Evolutionary conservation across 35 echinoderm and acorn worm species (phyloP).

Genomic region (Apostichopus parvimensis): DNA sequence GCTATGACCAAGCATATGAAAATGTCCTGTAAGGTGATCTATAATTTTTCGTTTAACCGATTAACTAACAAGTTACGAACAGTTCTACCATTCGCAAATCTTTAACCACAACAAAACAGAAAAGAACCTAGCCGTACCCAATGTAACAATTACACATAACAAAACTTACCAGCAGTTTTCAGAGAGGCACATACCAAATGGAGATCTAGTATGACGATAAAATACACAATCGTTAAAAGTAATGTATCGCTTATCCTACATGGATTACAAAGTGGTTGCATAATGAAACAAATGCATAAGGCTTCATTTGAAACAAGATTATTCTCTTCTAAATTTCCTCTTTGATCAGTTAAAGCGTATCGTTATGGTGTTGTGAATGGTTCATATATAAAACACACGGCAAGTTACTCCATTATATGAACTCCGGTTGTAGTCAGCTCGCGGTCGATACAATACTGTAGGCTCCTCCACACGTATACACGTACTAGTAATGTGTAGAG

Average conservation of each 20-base stretch:
- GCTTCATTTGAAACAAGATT: conserved; percentile 5
- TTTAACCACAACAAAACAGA: too few species aligned
- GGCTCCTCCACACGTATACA: too few species aligned
- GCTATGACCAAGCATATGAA: too few species aligned
- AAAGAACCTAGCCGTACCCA: too few species aligned
- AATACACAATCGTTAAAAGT: not conserved
- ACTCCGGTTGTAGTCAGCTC: too few species aligned
- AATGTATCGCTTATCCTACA: not conserved
- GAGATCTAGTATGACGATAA: not conserved
- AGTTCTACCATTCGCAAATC: too few species aligned
- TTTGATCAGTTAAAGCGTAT: not conserved
- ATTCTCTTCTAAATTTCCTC: not conserved
- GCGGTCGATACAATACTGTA: too few species aligned
- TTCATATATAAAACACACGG: not conserved
- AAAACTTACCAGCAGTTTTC: not conserved
- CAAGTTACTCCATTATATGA: too few species aligned
- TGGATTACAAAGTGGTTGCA: not conserved
- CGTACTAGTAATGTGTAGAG: too few species aligned
- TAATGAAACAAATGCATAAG: conserved; percentile 13
- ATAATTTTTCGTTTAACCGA: too few species aligned
- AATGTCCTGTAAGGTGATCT: too few species aligned
- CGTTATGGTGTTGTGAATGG: not conserved
- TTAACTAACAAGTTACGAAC: too few species aligned
- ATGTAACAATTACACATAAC: not conserved
- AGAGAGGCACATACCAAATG: not conserved